Percentiles rank a stretch among this genome's conserved stretches.
These are phyloP conservation scores for Urocynchramus pylzowi DNA, from an alignment of 2,113 vertebrate genomes.

Conservation along the genomic window DNA sequence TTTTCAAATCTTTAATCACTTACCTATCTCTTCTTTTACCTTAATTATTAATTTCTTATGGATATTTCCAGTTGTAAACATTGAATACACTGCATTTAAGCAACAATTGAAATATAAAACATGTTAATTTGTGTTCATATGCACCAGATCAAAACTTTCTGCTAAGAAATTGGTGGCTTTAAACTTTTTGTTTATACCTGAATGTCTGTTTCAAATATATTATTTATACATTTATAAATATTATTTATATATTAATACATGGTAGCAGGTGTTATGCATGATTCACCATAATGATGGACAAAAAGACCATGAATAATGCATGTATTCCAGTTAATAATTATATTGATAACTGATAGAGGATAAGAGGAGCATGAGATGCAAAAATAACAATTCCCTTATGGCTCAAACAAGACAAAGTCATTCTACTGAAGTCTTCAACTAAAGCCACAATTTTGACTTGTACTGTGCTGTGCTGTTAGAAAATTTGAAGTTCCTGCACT, in stretches of 20 bases:
- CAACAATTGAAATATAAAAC: rapidly evolving
- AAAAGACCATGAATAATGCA: not conserved
- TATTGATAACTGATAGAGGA: not conserved
- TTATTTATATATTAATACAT: not conserved
- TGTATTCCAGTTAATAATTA: not conserved
- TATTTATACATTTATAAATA: not conserved
- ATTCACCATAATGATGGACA: not conserved
- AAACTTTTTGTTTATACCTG: not conserved
- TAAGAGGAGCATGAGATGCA: not conserved
- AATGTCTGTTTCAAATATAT: not conserved
- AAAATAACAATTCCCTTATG: not conserved
- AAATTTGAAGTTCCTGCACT: not conserved
- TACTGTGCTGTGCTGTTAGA: not conserved
- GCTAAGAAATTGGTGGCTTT: not conserved
- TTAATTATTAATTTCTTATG: not conserved
- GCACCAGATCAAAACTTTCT: not conserved
- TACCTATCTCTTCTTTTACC: not conserved
- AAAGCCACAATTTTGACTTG: not conserved
- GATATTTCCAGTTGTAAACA: not conserved
- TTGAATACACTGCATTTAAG: not conserved
- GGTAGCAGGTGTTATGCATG: not conserved
- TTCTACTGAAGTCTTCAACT: not conserved
- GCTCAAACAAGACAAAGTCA: not conserved
- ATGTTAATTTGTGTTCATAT: not conserved
- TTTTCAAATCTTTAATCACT: not conserved